Base-by-base conservation (phyloP, 1,140 invertebrate genomes). In the Drosophila ercepeae region DNA sequence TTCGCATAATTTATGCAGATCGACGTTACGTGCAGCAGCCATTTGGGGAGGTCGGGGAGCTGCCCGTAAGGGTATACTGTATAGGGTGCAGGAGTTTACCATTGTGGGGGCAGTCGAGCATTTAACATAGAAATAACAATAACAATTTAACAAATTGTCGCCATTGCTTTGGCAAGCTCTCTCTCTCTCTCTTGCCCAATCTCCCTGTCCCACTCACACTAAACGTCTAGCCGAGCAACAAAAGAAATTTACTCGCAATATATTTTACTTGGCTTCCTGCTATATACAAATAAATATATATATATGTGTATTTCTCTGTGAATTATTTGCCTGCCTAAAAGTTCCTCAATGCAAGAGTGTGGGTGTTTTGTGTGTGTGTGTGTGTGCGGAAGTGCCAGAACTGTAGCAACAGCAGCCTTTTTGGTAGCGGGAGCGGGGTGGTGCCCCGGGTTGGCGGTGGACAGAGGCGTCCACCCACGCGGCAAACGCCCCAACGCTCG, bases 41-140 rank as follows among this genome's bases (percentile, higher is more conserved):
- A 64, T 45, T 63, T 34, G 36, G 36, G 48, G 18, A 4, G 25
- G 27, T 3, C 18, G 41, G 4, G 16, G 5, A 6, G 9, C 4
- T 27, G 3, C 41, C 34, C 3, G 11, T 16, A 32, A 1, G 32
- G 27, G 14, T 19, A 39, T 19, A 4, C n/a, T n/a, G 21, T 21
- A 21, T 21, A 7, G 16, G 25, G 48, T 21, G 39, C 3, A n/a
- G 18, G 25, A 41, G 34, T 23, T 18, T 42, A 45, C 61, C 82
- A 75, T 86, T 83, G 65, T 69, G 76, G 49, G 81, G 81, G 82
- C 81, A 84, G 81, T 77, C 36, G 59, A 81, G 82, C 81, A 81
- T 88, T 88, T 88, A 88, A 82, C 82, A 88, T 88, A 88, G 82
- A 88, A 88, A 88, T 88, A 88, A 88, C 77, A 88, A 88, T 88